A percentile compares a stretch with the other conserved stretches of the same genome.
These are phyloP conservation scores for Himantopus leucocephalus DNA, from an alignment of 2,113 vertebrate species.

Conservation along the genomic window DNA sequence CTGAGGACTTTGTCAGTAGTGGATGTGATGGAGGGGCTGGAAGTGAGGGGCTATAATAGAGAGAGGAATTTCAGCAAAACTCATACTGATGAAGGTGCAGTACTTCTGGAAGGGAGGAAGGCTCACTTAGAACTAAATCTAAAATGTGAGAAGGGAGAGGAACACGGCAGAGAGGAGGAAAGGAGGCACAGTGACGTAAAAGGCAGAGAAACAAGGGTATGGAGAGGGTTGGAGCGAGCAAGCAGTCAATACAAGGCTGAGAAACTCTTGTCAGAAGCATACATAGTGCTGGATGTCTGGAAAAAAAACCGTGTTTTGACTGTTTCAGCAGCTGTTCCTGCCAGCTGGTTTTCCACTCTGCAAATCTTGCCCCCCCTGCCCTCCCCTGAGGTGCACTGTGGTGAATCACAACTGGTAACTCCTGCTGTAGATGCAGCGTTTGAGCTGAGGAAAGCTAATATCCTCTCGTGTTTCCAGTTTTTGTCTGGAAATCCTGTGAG, in stretches of 20 bases:
- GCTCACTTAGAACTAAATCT: not conserved
- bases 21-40: not conserved
- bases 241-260: not conserved
- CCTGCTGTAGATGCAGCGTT: not conserved
- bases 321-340: constrained; percentile 36
- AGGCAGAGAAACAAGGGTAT: not conserved
- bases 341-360: constrained; percentile 36
- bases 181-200: not conserved
- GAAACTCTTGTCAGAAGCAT: not conserved
- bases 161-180: not conserved
- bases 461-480: not conserved
- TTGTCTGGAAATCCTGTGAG: not conserved
- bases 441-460: not conserved
- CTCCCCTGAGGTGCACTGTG: accelerated
- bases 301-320: not conserved
- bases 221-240: not conserved
- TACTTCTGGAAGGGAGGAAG: not conserved
- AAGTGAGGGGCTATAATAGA: not conserved
- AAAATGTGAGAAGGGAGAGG: not conserved
- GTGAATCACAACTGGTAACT: constrained; percentile 21
- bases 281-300: not conserved
- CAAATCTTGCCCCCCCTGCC: not conserved
- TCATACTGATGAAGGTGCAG: not conserved
- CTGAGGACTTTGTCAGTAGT: not conserved
- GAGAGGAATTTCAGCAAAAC: not conserved